These are phyloP conservation scores for Prunella strophiata DNA, from an alignment of 2,797 vertebrate genomes.

Conservation along the genomic window DNA sequence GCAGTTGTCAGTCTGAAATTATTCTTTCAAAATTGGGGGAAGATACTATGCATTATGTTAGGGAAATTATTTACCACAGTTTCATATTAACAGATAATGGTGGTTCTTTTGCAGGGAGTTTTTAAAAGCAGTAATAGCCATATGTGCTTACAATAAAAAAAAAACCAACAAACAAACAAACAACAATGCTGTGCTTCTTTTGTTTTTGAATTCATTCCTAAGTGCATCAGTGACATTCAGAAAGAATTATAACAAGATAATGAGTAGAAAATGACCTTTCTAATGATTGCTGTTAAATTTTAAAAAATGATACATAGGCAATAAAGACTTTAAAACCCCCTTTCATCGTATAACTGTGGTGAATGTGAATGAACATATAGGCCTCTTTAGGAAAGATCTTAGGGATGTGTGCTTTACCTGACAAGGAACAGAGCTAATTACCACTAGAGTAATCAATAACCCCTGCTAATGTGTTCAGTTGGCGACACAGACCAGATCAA, in stretches of 20 bases:
- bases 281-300: constrained; percentile 62
- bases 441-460: constrained; percentile 75
- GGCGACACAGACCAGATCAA: constrained; percentile 79
- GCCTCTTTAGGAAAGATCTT: constrained; percentile 9
- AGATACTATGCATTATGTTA: background rate
- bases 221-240: constrained; percentile 64
- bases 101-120: background rate
- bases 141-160: background rate
- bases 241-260: constrained; percentile 64
- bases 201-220: constrained; percentile 48
- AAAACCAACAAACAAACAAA: too few relatives aligned
- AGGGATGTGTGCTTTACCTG: constrained; percentile 65
- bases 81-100: background rate
- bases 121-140: background rate
- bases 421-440: constrained; percentile 75
- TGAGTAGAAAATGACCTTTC: constrained; percentile 69
- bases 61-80: background rate
- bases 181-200: background rate
- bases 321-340: constrained; percentile 45
- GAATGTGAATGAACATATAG: background rate
- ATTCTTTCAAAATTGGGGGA: background rate
- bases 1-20: background rate
- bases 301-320: constrained; percentile 39
- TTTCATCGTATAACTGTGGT: background rate
- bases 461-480: constrained; percentile 79